These are phyloP conservation scores for Umimayanthus kanabou DNA, from an alignment of 92 coral and sea anemone species.

Conservation along the genomic window DNA sequence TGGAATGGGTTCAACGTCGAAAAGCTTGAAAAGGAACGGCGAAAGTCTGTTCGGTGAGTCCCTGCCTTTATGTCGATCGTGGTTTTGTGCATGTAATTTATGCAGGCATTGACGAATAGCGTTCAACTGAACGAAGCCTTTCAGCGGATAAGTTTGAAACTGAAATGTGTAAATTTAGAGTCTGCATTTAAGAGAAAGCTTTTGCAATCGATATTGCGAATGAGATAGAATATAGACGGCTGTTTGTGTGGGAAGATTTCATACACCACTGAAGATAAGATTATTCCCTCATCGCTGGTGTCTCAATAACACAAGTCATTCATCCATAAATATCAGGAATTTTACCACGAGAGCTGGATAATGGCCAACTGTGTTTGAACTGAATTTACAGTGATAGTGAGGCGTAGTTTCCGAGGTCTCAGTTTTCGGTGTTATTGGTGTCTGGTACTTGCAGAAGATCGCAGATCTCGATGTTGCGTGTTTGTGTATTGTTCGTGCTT, in stretches of 20 bases:
- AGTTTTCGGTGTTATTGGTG: neutral
- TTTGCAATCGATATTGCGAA: neutral
- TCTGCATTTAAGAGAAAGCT: neutral
- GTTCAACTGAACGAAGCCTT: constrained; percentile 25
- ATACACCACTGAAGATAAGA: constrained; percentile 16
- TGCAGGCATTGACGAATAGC: constrained; percentile 58
- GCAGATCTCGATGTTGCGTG: constrained; percentile 31
- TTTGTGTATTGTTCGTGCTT: constrained; percentile 56
- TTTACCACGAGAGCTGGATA: neutral
- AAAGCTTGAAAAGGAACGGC: constrained; percentile 74
- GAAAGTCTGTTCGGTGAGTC: constrained; percentile 82
- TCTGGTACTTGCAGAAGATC: constrained; percentile 25
- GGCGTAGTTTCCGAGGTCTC: neutral
- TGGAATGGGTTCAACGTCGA: constrained; percentile 85
- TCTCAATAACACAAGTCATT: constrained; percentile 27
- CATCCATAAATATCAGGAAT: constrained; percentile 24
- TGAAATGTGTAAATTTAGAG: neutral
- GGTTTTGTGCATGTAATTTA: constrained; percentile 82
- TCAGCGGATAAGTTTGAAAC: neutral
- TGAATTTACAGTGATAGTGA: neutral
- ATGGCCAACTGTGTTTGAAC: neutral
- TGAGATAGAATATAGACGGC: neutral
- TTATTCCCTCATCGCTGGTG: constrained; percentile 36
- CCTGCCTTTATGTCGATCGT: constrained; percentile 65
- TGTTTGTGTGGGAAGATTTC: constrained; percentile 31